Evolutionary conservation across 2,888 invertebrate species (phyloP), one percentile per base, ranked within the genome.

Genomic region (Drosophila flavopinicola): DNA sequence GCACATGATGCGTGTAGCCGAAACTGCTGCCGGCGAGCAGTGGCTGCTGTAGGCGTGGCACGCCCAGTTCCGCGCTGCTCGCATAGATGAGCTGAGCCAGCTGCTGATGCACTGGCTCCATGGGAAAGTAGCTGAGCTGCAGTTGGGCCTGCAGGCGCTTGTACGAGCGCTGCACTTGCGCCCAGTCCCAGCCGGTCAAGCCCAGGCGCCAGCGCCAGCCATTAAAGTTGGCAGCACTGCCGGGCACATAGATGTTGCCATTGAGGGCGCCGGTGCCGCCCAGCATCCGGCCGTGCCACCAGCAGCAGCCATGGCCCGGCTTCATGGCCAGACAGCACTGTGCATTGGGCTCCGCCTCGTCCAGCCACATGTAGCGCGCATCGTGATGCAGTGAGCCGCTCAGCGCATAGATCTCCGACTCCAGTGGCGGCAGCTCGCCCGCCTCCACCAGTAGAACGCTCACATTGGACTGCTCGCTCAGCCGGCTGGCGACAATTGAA

Each of bases 391-490:
- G 6, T 1, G 69, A 41, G 6, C 72, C 64, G 2, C 80, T 85
- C 0, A 88, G 30, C 0, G 63, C 45, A 1, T 88, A 89, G 9
- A 90, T 84, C 84, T 90, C 90, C 1, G 88, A 87, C 41, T 90
- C 89, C 10, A 88, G 92, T 90, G 66, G 93, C 88, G 91, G 90
- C 88, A 95, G 93, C 1, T 93, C 93, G 25, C 97, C 97, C 45
- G 95, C 96, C 91, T 97, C 97, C 58, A 97, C 89, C 15, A 97
- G 91, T 29, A 97, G 92, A 0, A 96, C 94, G 63, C 93, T 94
- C 94, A 95, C 95, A 33, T 93, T 91, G 1, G 93, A 92, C 49
- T 95, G 92, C 89, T 96, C 96, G 25, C 95, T 94, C 41, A 97
- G 91, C 0, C 95, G 91, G 72, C 93, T 94, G 7, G 93, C 94